A percentile compares a stretch with the other conserved stretches of the same genome.
Conservation (phyloP, 2,797 vertebrate species). For the Mycteria americana region DNA sequence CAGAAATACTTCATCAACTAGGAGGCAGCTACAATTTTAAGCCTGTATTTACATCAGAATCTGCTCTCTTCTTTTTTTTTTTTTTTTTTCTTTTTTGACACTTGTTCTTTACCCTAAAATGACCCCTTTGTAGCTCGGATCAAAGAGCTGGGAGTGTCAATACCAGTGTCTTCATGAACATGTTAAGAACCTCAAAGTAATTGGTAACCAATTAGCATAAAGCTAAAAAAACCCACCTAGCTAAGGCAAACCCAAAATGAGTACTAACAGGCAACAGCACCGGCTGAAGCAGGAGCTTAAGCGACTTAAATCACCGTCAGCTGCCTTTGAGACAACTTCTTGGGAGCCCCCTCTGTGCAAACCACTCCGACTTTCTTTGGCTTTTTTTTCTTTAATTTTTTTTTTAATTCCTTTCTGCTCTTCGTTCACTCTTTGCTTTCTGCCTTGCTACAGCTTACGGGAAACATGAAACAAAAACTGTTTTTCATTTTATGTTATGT, state of each 20-base stretch:
- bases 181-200: slow-evolving; percentile 60
- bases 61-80: not conserved
- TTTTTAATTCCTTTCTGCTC: not conserved
- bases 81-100: slow-evolving; percentile 10
- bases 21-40: not conserved
- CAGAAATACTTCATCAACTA: not conserved
- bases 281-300: not conserved
- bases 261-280: not conserved
- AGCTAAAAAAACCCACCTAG: not conserved
- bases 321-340: not conserved
- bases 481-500: slow-evolving; percentile 39
- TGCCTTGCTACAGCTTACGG: not conserved
- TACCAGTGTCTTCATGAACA: slow-evolving; percentile 24
- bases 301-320: not conserved
- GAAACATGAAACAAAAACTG: slow-evolving; percentile 29
- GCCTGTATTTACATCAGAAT: slow-evolving; percentile 18
- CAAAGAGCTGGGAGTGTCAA: slow-evolving; percentile 58
- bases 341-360: not conserved
- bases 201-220: slow-evolving; percentile 57
- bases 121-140: slow-evolving; percentile 62
- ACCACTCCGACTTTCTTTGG: not conserved
- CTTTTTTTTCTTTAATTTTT: too few relatives aligned
- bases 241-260: not conserved
- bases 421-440: not conserved
- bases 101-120: slow-evolving; percentile 56